Base-by-base conservation (phyloP, 2,888 invertebrate genomes). In the Drosophila basisetae region DNA sequence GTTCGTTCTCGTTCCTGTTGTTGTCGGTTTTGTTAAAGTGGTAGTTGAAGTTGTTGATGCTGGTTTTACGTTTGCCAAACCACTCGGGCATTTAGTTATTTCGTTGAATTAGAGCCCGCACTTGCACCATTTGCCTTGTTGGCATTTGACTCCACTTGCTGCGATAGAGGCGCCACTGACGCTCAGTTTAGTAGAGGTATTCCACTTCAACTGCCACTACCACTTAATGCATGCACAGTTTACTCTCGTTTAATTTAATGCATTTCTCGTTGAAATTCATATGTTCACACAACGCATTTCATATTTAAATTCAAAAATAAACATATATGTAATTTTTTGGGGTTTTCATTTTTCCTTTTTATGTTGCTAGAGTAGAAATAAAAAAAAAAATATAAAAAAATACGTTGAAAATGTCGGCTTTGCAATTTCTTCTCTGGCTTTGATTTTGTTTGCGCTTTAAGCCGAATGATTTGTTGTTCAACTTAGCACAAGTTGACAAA, bases 381-480 rank as follows among this genome's bases (percentile, higher is more conserved):
- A 33, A 41, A 75, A 59, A 43, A 43, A 16, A n/a, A 37, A 47
- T 54, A 65, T 43, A 39, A 11, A 41, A 41, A 30, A 13, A 37
- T 9, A 59, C 82, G 56, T 43, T 66, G 54, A 80, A 79, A 84
- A 73, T 85, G 83, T 75, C 63, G 74, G 62, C 73, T 82, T 81
- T 76, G 69, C 64, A 72, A 59, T 61, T 82, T 81, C 84, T 78
- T 70, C 64, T 69, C 77, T 62, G 31, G 76, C 76, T 77, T 63
- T 83, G 88, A 91, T 87, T 87, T 84, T 87, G 80, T 91, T 87
- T 82, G 77, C 74, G 66, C 70, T 90, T 90, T 78, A 73, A 78
- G 80, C 82, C 82, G 81, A 90, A 87, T 89, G 89, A 91, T 87
- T 87, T 87, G 87, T 90, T 87, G 87, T 87, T 82, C 72, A 89